Base-by-base conservation (phyloP, 2,797 vertebrate species). In the Poecilia gillii region DNA sequence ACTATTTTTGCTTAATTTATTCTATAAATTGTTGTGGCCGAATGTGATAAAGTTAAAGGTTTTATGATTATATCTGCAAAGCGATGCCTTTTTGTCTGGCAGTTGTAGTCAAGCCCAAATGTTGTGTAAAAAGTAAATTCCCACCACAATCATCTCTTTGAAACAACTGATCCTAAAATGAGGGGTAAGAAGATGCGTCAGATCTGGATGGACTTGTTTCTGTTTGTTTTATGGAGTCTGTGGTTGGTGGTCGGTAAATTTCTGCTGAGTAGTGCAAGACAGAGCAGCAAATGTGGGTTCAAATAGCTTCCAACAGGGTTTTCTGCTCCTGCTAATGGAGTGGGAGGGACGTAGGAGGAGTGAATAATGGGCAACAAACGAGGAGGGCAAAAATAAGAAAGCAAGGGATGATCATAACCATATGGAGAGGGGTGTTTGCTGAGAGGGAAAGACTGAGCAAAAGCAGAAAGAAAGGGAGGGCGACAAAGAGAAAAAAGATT, bases 351-450 rank as follows among this genome's bases (percentile, higher is more conserved):
- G 85, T 79, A 85, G 89, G 91, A 89, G 89, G 84, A 87, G 77
- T 76, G 85, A 79, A 83, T 79, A 84, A 84, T 80, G 79, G 87
- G 81, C 81, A 80, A 92, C 87, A 91, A 85, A 88, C 78, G 72
- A 78, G 79, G 81, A 92, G 81, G 85, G 90, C 89, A 93, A 91
- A 94, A 94, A 91, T 92, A 94, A 93, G 90, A 93, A 92, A 86
- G 91, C 88, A 79, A 84, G 82, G 87, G 83, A 92, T 96, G 95
- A 96, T 96, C 93, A 93, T 91, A 95, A 95, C 95, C 96, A 96
- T 95, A 95, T 96, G 96, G 92, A 92, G 87, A 87, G 85, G 88
- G 86, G 87, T 14, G 70, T 89, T 91, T 88, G 80, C 84, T 81
- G 73, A 90, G 84, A 90, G 72, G 79, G 84, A 91, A 88, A 81